Evolutionary conservation across 2,113 vertebrate species (phyloP).

Genomic region (Thunnus thynnus): DNA sequence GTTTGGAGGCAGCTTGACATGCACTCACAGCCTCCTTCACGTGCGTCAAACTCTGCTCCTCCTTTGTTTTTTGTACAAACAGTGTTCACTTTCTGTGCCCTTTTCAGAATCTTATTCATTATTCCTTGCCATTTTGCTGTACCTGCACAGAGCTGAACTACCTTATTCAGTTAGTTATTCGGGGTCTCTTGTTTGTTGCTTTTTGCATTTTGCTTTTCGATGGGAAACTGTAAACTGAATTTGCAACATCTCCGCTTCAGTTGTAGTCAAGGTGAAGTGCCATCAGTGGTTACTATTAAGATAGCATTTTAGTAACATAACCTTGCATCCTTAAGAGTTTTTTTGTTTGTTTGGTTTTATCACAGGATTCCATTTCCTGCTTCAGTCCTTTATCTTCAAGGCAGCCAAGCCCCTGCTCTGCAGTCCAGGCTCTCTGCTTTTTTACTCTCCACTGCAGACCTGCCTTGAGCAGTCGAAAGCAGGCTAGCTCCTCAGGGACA

Average conservation of each 20-base stretch:
- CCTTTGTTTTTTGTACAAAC: constrained; percentile 27
- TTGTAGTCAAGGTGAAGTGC: constrained; percentile 7
- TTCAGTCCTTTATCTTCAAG: constrained; percentile 44
- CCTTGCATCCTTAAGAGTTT: neutral
- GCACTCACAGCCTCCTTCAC: constrained; percentile 42
- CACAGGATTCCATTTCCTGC: constrained; percentile 8
- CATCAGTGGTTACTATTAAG: constrained; percentile 1
- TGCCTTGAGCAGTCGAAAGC: constrained; percentile 75
- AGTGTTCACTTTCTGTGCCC: constrained; percentile 22
- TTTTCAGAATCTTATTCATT: constrained; percentile 10
- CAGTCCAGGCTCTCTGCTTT: constrained; percentile 55
- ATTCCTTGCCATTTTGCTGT: constrained; percentile 12
- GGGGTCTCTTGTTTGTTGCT: constrained; percentile 17
- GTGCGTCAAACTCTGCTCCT: constrained; percentile 34
- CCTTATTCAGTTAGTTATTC: constrained; percentile 25
- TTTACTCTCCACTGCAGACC: constrained; percentile 58
- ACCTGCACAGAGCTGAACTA: neutral
- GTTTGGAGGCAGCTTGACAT: constrained; percentile 61
- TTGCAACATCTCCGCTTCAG: neutral
- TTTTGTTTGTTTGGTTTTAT: neutral
- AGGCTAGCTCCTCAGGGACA: constrained; percentile 80
- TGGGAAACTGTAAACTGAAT: neutral
- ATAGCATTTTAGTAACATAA: neutral
- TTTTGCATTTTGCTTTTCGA: constrained; percentile 23
- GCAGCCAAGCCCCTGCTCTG: constrained; percentile 46